A percentile compares a stretch with the other conserved stretches of the same genome.
phyloP scores from a whole-genome alignment of 2,888 invertebrate species.

The Dryobotodes eremita region DNA sequence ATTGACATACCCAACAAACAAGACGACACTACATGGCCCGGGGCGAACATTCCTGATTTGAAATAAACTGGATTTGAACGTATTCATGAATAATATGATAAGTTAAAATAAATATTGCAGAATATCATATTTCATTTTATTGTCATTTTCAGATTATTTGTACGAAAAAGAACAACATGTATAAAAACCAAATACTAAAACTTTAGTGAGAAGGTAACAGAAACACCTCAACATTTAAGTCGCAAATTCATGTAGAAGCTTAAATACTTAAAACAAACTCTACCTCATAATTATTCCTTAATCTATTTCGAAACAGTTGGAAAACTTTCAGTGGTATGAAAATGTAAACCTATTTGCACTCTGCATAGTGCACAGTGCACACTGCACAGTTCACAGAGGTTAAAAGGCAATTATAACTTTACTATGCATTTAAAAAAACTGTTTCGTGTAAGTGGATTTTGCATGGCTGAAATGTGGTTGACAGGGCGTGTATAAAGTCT shows the following conservation, averaged over 20 bases:
- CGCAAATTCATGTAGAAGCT: neutral
- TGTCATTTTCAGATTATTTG: neutral
- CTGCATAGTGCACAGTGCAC: conserved; percentile 23
- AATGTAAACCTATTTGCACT: conserved; percentile 41
- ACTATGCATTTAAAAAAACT: conserved; percentile 51
- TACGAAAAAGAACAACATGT: neutral
- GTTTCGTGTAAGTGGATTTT: conserved; percentile 57
- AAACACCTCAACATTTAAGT: neutral
- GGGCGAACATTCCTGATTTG: conserved; percentile 11
- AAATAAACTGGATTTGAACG: conserved; percentile 29
- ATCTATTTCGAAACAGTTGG: conserved; percentile 30
- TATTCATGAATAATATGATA: conserved; percentile 3
- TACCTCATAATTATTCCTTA: conserved; percentile 23
- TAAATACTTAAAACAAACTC: conserved; percentile 24
- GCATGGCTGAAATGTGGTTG: conserved; percentile 42
- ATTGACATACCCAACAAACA: neutral
- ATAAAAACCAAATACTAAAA: neutral
- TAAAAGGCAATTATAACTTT: conserved; percentile 72
- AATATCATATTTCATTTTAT: neutral
- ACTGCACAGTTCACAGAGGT: conserved; percentile 36
- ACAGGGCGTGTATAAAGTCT: too few relatives aligned
- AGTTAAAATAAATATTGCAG: neutral
- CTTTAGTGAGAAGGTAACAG: neutral
- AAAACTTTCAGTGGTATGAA: conserved; percentile 44
- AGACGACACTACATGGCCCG: neutral